Base-by-base conservation (phyloP, 2,888 invertebrate species). In the Agriotes lineatus region DNA sequence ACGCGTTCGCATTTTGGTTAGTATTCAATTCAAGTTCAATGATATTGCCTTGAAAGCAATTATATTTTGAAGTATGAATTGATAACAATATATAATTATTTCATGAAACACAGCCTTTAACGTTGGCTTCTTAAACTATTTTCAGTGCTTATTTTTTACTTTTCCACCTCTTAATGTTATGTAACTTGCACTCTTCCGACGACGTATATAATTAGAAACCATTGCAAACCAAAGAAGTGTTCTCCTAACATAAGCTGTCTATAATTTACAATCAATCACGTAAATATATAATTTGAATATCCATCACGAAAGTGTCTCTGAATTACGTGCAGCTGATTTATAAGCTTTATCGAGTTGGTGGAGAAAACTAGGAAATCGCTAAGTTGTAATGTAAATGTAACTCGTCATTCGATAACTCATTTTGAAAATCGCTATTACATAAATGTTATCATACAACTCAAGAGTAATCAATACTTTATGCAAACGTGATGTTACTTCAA, bases 391-490 rank as follows among this genome's bases (percentile, higher is more conserved):
- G 18, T 16, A 33, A 52, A 52, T 33, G 9, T 19, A 12, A 33
- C 33, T 16, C 10, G 33, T 52, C 2, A 33, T 52, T 52, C 16
- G 18, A 33, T 33, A 52, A 84, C 67, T 86, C 88, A 39, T 42
- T 52, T 63, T 52, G 18, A 52, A 63, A 63, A 63, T 44, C 42
- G 18, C 10, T 44, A 19, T 63, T 63, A 63, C 54, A 42, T 63
- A 50, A 61, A 50, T 20, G 19, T n/a, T 20, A 54, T 20, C 20
- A 6, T 22, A 57, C 9, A 14, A 5, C 7, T 42, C 12, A 48
- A 22, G 12, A 48, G 1, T 39, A 22, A 16, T 48, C 19, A 52
- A 20, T 44, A 63, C 44, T 54, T 63, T 56, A 56, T 57, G 35
- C 18, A 39, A 59, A 65, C 65, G 59, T 65, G 64, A 64, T 65